Evolutionary conservation across 2,888 invertebrate species (phyloP), one percentile per base, ranked within the genome.

Genomic region (Scotopteryx bipunctaria): DNA sequence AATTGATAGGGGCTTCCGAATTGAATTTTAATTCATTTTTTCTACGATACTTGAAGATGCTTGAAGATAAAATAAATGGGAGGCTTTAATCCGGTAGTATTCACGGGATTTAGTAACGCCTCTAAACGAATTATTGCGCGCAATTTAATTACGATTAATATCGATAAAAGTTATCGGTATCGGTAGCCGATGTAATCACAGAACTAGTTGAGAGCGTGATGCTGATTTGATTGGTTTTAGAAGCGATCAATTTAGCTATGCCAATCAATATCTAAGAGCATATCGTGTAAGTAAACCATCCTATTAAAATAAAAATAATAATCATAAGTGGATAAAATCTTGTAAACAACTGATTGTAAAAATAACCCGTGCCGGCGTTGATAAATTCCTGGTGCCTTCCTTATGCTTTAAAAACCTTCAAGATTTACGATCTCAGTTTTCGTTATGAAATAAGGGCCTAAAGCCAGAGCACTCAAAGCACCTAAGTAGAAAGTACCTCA

Each of bases 81-180:
- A 58, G 36, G 55, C 59, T 41, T 48, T 56, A 56, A 63, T 59
- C 48, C 63, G 55, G 63, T 67, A 63, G 63, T 66, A 61, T 71
- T 76, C 76, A 78, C 72, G 73, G 74, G 64, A 61, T 69, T 83
- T 73, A 76, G 81, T 71, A 70, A 82, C 76, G 81, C 78, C 77
- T 71, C 71, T 81, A 83, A 79, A 77, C 72, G 71, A 81, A 81
- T 82, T 78, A 78, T 77, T 78, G 73, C 73, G 71, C 76, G 78
- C 81, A 71, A 79, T 83, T 85, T 86, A 83, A 85, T 85, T 85
- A 78, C 78, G 67, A 76, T 78, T 81, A 74, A 76, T 78, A 67
- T 69, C 67, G 69, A 69, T 66, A 67, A 62, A 66, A 64, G 69
- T 71, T 69, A 75, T 78, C 72, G 72, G 73, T 67, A 66, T 67